A percentile compares a stretch with the other conserved stretches of the same genome.
Conservation (phyloP, 2,888 invertebrate species). For the Melanotus villosus region DNA sequence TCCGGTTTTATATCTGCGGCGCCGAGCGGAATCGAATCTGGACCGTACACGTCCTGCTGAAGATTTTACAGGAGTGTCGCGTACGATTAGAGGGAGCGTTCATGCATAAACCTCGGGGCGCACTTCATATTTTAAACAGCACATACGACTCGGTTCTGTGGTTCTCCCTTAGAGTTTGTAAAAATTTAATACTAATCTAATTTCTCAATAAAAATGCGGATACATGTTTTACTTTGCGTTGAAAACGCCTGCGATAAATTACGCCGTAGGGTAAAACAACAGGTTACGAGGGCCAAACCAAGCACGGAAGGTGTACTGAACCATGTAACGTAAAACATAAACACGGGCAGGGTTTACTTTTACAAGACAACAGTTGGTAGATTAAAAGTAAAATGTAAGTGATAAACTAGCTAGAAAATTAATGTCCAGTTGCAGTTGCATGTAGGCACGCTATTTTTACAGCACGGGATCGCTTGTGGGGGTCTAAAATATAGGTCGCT, state of each 20-base stretch:
- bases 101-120: neutral
- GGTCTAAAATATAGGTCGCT: constrained; percentile 9
- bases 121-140: neutral
- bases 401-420: constrained; percentile 35
- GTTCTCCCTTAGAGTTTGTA: neutral
- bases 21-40: constrained; percentile 48
- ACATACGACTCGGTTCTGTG: neutral
- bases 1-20: constrained; percentile 47
- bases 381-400: constrained; percentile 45
- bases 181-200: constrained; percentile 33
- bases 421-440: constrained; percentile 37
- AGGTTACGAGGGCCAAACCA: constrained; percentile 39
- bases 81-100: neutral
- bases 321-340: constrained; percentile 38
- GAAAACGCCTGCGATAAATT: constrained; percentile 39
- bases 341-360: constrained; percentile 38
- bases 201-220: constrained; percentile 37
- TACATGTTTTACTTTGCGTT: constrained; percentile 40
- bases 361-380: constrained; percentile 40
- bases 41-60: constrained; percentile 43
- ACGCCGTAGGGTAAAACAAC: constrained; percentile 42
- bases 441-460: constrained; percentile 33
- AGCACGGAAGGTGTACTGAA: constrained; percentile 40
- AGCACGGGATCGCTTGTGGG: constrained; percentile 9
- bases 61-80: constrained; percentile 40